A percentile compares a stretch with the other conserved stretches of the same genome.
Evolutionary conservation across 1,140 invertebrate genomes (phyloP).

Genomic region (Theocolax elegans): DNA sequence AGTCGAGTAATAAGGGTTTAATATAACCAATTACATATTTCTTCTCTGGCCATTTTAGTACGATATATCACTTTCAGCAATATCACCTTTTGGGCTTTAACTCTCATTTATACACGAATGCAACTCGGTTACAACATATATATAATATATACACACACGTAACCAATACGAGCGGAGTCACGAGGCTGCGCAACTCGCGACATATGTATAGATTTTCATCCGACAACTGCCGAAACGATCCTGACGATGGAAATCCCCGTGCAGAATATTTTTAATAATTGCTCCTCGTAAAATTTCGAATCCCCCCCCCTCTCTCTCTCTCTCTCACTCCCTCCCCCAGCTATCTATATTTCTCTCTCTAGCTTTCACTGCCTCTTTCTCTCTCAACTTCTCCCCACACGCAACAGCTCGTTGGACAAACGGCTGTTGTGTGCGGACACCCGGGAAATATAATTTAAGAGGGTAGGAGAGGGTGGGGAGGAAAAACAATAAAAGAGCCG

Average conservation of each 20-base stretch:
- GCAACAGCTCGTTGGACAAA: constrained; percentile 1
- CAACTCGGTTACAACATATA: too few relatives aligned
- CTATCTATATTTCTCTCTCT: too few relatives aligned
- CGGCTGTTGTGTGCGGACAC: not conserved
- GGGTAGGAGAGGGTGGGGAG: not conserved
- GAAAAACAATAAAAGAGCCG: constrained; percentile 31
- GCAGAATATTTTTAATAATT: constrained; percentile 38
- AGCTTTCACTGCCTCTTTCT: too few relatives aligned
- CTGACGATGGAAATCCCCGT: constrained; percentile 19
- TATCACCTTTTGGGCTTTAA: not conserved
- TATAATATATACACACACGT: not conserved
- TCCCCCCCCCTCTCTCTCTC: not conserved
- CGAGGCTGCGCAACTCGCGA: not conserved
- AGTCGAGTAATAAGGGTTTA: too few relatives aligned
- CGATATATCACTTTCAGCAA: not conserved
- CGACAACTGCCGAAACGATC: constrained; percentile 12
- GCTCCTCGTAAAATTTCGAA: constrained; percentile 6
- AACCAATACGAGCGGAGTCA: too few relatives aligned
- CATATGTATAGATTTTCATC: constrained; percentile 35
- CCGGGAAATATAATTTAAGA: constrained; percentile 36
- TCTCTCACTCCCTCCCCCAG: not conserved
- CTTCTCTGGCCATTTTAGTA: too few relatives aligned
- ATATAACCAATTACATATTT: too few relatives aligned
- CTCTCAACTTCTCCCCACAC: not conserved
- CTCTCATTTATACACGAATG: too few relatives aligned